Percentiles rank a stretch among this genome's conserved stretches.
These are phyloP conservation scores for Aromia moschata DNA, from an alignment of 2,888 invertebrate genomes.

Conservation along the genomic window DNA sequence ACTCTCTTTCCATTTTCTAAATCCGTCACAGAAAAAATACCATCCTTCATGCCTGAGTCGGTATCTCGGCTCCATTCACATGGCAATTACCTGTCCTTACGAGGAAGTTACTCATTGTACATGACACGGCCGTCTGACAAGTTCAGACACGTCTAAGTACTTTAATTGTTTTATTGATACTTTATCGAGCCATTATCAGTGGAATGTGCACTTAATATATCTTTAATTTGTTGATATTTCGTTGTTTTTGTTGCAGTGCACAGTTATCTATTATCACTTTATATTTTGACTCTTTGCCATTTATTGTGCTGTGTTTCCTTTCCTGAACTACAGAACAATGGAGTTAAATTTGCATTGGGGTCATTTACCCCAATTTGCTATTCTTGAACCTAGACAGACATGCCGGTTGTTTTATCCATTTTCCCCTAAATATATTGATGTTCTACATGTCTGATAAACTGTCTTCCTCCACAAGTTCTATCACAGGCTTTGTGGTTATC, in stretches of 20 bases:
- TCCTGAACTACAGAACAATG: constrained; percentile 12
- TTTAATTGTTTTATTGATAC: constrained; percentile 18
- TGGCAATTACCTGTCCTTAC: constrained; percentile 11
- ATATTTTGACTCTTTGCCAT: not conserved
- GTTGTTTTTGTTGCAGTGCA: constrained; percentile 7
- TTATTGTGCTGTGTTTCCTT: constrained; percentile 7
- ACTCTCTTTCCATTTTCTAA: constrained; percentile 5
- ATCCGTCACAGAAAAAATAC: not conserved
- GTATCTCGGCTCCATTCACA: constrained; percentile 16
- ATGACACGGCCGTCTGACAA: constrained; percentile 10
- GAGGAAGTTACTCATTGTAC: constrained; percentile 10
- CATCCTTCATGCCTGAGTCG: constrained; percentile 1
- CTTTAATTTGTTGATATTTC: not conserved
- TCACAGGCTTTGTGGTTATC: not conserved
- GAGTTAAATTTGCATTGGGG: not conserved
- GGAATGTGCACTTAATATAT: constrained; percentile 12
- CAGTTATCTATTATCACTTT: not conserved
- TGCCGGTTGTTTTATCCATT: not conserved
- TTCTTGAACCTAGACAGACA: not conserved
- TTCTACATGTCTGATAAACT: not conserved
- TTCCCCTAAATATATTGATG: not conserved
- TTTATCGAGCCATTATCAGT: constrained; percentile 17
- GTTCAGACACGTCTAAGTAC: constrained; percentile 4
- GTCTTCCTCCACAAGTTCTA: not conserved
- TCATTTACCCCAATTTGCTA: constrained; percentile 13